A percentile compares a stretch with the other conserved stretches of the same genome.
phyloP scores from a whole-genome alignment of 2,888 invertebrate species.

The Pseudococcus longispinus region DNA sequence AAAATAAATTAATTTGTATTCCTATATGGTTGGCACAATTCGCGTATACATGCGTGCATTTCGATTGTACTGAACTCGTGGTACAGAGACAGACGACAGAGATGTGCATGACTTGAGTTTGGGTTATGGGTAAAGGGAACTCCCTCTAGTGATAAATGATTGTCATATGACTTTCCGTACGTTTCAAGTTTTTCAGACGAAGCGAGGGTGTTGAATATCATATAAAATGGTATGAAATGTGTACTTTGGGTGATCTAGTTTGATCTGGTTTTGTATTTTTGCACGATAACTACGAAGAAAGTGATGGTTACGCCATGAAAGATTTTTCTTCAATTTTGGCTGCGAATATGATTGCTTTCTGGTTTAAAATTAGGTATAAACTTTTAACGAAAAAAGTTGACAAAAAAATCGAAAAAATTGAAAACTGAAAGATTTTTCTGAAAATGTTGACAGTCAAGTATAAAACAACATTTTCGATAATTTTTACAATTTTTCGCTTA shows the following conservation, averaged over 20 bases:
- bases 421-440: too few relatives aligned
- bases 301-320: too few relatives aligned
- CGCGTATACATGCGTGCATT: constrained; percentile 6
- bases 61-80: background rate
- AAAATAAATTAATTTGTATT: constrained; percentile 46
- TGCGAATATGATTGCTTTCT: too few relatives aligned
- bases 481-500: too few relatives aligned
- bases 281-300: too few relatives aligned
- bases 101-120: background rate
- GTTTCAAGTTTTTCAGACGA: background rate
- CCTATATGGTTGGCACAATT: constrained; percentile 2
- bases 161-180: background rate
- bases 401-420: too few relatives aligned
- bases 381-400: too few relatives aligned
- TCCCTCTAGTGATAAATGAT: background rate
- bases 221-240: background rate
- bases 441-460: too few relatives aligned
- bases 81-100: background rate
- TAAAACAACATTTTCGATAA: too few relatives aligned
- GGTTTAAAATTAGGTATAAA: too few relatives aligned
- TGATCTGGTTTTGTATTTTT: background rate
- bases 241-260: background rate
- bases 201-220: background rate
- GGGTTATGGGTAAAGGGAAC: background rate
- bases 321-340: too few relatives aligned